These are phyloP conservation scores for Drosophila ercepeae DNA, from an alignment of 1,140 invertebrate species.

Conservation along the genomic window DNA sequence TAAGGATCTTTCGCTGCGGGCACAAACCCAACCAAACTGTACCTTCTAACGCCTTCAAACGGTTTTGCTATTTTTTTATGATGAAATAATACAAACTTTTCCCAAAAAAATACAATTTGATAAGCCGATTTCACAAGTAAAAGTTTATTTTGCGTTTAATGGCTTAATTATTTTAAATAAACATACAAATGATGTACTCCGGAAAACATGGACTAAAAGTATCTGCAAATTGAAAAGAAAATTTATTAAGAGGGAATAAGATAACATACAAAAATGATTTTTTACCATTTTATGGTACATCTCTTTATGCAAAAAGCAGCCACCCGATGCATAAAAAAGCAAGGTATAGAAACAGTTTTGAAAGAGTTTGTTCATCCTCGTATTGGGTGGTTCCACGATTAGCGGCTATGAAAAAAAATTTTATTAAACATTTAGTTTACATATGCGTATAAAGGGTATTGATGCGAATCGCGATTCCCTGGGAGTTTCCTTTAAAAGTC, in stretches of 20 bases:
- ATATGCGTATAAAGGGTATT: neutral
- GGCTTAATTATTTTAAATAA: neutral
- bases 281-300: neutral
- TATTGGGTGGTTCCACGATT: constrained; percentile 93
- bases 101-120: no score
- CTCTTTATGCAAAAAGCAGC: constrained; percentile 92
- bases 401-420: constrained; percentile 85
- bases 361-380: constrained; percentile 96
- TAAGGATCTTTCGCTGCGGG: no score
- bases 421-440: neutral
- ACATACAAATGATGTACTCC: neutral
- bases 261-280: no score
- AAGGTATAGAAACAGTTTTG: constrained; percentile 96
- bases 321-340: constrained; percentile 96
- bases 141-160: neutral
- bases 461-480: no score
- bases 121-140: no score
- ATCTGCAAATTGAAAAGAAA: neutral
- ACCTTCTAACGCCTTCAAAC: no score
- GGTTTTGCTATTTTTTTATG: no score
- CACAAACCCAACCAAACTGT: no score
- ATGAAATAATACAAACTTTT: no score
- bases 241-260: neutral
- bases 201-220: neutral
- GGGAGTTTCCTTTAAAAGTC: no score